Evolutionary conservation across 2,113 vertebrate genomes (phyloP).

Genomic region (Orthonyx spaldingii): DNA sequence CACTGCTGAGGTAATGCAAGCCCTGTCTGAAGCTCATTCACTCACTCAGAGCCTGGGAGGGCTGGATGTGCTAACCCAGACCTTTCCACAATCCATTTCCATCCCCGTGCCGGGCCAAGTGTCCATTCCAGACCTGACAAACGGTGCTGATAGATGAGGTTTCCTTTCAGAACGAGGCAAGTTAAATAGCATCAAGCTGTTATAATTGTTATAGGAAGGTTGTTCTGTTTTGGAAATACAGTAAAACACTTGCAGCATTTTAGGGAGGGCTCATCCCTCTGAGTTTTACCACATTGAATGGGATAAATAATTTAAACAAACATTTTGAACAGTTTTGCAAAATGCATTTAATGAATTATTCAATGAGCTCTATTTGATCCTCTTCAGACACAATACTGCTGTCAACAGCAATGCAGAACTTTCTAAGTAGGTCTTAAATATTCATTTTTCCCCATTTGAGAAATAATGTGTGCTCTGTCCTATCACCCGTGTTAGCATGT

Average conservation of each 20-base stretch:
- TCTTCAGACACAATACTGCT: constrained; percentile 59
- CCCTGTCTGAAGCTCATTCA: neutral
- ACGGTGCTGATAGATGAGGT: neutral
- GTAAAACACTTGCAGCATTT: constrained; percentile 1
- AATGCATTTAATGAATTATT: constrained; percentile 58
- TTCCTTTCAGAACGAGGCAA: neutral
- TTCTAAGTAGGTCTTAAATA: constrained; percentile 52
- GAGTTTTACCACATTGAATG: neutral
- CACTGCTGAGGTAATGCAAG: neutral
- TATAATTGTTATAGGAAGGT: neutral
- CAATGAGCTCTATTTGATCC: constrained; percentile 39
- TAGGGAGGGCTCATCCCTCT: neutral
- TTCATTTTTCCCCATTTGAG: constrained; percentile 37
- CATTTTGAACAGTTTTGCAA: constrained; percentile 57
- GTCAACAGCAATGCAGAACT: constrained; percentile 43
- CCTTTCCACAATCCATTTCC: neutral
- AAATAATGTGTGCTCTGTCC: constrained; percentile 39
- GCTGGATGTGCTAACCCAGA: neutral
- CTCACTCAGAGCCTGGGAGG: neutral
- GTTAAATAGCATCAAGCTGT: neutral
- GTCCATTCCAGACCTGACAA: neutral
- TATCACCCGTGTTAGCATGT: constrained; percentile 40
- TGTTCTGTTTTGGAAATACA: neutral
- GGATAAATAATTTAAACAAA: constrained; percentile 66
- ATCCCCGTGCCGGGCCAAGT: neutral